Evolutionary conservation across 2,113 vertebrate species (phyloP), one percentile per base, ranked within the genome.

Genomic region (Lophura nycthemera): DNA sequence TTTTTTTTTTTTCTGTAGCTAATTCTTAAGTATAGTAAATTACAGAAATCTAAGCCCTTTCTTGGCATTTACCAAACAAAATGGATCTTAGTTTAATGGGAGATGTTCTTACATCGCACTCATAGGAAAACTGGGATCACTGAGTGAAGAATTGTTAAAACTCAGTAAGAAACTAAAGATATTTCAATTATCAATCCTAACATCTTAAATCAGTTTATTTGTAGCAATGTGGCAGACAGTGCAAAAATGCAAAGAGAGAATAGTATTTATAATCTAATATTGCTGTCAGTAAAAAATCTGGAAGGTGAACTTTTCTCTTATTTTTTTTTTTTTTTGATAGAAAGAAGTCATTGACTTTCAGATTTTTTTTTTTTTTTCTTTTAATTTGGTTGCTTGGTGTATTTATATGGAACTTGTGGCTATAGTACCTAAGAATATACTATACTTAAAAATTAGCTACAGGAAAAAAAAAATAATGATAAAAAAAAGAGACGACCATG

Each of bases 101-200:
- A 83, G 27, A 21, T 7, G 13, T 34, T 18, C 5, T 56, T 25
- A 27, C 66, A 7, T 20, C 3, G 10, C 2, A 4, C 7, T 12
- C 3, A 8, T 18, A 56, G 34, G 15, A 85, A 82, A 78, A 50
- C 22, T 36, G 10, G 3, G 32, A 75, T 88, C 13, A 22, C 34
- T 74, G 17, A 17, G 27, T 84, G 47, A 83, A 76, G 40, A 79
- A 52, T 3, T 88, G 85, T 76, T 30, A 71, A 81, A 84, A 84
- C 13, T 14, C 0, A 6, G 8, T 70, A 11, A 5, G 83, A 86
- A 34, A 4, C 6, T 22, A 47, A 40, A 75, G 34, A 29, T 64
- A 7, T 56, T 88, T 72, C 10, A 17, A 66, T 79, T 79, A 45
- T 24, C 14, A 60, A 34, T 29, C 11, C 63, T 76, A 74, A 36